These are phyloP conservation scores for Morpho deidamia DNA, from an alignment of 2,888 invertebrate species.

Conservation along the genomic window DNA sequence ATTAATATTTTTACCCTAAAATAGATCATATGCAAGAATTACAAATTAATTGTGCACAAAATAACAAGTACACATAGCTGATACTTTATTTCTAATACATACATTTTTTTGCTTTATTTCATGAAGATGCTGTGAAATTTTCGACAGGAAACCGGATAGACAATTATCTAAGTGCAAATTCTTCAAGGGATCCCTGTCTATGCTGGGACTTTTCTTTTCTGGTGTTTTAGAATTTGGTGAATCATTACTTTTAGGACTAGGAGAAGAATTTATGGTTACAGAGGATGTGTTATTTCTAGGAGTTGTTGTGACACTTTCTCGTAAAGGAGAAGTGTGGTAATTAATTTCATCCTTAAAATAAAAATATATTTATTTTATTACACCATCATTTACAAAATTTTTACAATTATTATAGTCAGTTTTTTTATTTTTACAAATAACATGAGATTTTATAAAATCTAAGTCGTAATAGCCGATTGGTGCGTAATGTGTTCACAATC, in stretches of 20 bases:
- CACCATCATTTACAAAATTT: too few species aligned
- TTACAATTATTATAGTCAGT: too few species aligned
- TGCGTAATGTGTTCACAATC: too few species aligned
- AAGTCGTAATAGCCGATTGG: too few species aligned
- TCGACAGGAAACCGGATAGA: constrained; percentile 21
- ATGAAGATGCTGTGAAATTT: constrained; percentile 24
- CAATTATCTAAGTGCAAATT: constrained; percentile 27
- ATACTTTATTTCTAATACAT: background rate
- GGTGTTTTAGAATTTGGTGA: constrained; percentile 22
- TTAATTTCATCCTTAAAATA: too few species aligned
- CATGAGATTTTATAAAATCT: too few species aligned
- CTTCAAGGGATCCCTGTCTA: constrained; percentile 30
- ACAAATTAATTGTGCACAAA: too few species aligned
- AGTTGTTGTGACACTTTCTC: background rate
- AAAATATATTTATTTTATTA: too few species aligned
- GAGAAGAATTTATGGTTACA: constrained; percentile 27
- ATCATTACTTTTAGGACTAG: constrained; percentile 21
- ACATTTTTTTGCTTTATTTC: constrained; percentile 1
- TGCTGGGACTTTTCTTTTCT: constrained; percentile 25
- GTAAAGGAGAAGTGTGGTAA: too few species aligned
- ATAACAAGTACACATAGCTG: too few species aligned
- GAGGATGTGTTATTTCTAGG: constrained; percentile 17
- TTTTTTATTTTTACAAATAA: too few species aligned
- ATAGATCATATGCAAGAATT: background rate
- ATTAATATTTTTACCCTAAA: constrained; percentile 5